Base-by-base conservation (phyloP, 2,797 vertebrate genomes). In the Anomalospiza imberbis region DNA sequence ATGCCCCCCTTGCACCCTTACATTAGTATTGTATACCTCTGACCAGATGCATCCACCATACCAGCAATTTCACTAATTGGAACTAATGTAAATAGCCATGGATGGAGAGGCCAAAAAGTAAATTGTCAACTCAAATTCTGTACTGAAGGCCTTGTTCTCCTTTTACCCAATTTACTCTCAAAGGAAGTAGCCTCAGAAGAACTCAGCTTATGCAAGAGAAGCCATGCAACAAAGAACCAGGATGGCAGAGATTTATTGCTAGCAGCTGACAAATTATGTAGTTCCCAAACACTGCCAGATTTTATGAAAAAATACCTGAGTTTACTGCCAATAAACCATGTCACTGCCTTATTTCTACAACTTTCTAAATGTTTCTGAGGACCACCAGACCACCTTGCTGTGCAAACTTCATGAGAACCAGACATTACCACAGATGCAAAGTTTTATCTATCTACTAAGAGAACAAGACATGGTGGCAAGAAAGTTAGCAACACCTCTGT, bases 211-310 rank as follows among this genome's bases (percentile, higher is more conserved):
- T 26, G 50, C 2, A 1, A 95, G 53, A 89, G 31, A 15, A 93
- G 50, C 50, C 38, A 57, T 1, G 1, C 63, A 78, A 47, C 36
- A 81, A 44, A 82, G 60, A 54, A 83, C 63, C 31, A 58, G n/a
- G 47, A 93, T 29, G 40, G 50, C 72, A 86, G 47, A 95, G 74
- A 94, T 88, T 89, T 81, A 85, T 42, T 81, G 58, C 76, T 36
- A 88, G 55, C 85, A 94, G 73, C 72, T 94, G 87, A 93, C 66
- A 55, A 70, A 87, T 88, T 42, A 89, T 15, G 20, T 45, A 48
- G 66, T 24, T 70, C 45, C 15, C 48, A 70, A 79, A 88, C 0
- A 0, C 50, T 75, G 66, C 21, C 66, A 81, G 76, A 75, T 55
- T 78, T 91, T 50, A 93, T 19, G 32, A 45, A 89, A 91, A 84